Evolutionary conservation across 2,888 invertebrate genomes (phyloP).

Genomic region (Tenthredo scrophulariae): DNA sequence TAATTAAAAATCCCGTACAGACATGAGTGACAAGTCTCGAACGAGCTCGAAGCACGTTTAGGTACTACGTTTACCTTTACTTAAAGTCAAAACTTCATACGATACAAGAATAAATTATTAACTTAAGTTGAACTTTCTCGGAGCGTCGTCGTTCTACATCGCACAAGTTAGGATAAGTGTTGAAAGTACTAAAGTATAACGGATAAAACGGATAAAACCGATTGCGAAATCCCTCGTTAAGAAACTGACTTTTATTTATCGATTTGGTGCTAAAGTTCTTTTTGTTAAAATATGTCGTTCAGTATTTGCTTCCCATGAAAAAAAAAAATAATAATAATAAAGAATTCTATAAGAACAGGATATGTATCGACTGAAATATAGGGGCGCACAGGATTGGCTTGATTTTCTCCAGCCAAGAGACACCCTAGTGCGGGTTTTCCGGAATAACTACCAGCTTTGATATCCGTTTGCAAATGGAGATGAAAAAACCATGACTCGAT

Average conservation of each 20-base stretch:
- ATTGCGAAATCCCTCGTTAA: conserved; percentile 25
- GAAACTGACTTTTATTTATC: background rate
- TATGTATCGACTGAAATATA: background rate
- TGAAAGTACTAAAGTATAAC: conserved; percentile 11
- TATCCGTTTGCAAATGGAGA: background rate
- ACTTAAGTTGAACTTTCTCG: background rate
- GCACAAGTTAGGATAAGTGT: background rate
- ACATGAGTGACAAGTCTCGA: background rate
- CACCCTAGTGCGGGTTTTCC: background rate
- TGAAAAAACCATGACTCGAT: background rate
- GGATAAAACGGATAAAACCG: background rate
- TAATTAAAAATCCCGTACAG: background rate
- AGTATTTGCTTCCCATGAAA: background rate
- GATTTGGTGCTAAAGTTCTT: background rate
- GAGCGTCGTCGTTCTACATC: conserved; percentile 1
- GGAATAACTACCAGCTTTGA: background rate
- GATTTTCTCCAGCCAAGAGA: background rate
- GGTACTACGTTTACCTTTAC: background rate
- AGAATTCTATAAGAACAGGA: background rate
- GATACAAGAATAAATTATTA: background rate
- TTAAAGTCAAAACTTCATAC: background rate
- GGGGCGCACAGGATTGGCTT: background rate
- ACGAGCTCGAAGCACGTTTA: background rate
- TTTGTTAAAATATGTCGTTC: background rate
- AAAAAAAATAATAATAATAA: background rate